Evolutionary conservation across 2,113 vertebrate genomes (phyloP), one percentile per base, ranked within the genome.

Genomic region (Saguinus imperator): DNA sequence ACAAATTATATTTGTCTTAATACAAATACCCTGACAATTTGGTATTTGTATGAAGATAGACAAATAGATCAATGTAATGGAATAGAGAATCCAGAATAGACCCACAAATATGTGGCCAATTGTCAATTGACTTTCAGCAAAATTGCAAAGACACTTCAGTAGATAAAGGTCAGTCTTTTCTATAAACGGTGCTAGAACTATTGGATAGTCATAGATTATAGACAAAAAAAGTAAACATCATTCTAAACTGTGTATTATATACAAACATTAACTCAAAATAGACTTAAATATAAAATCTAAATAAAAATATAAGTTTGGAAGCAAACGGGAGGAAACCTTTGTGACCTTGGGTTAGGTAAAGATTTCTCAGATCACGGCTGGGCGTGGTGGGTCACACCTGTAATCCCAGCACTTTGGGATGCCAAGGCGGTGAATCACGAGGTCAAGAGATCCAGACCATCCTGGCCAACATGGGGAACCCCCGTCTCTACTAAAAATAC

Each of bases 191-290:
- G n/a, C 35, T 64, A n/a, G 6, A 86, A 40, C 72, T 77, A 45
- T n/a, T 86, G 57, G 32, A 68, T 57, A 57, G 23, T 50, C 12
- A 76, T 85, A 77, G n/a, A 32, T 64, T 64, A 32, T 14, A 64
- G 27, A 64, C 27, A 25, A 83, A 75, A 77, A 77, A 90, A 68
- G n/a, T 66, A 77, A 94, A 77, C 37, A 68, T 68, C 45, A 57
- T 85, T 40, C 58, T 29, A 85, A 77, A 90, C 18, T 37, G 70
- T 90, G 48, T 16, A 77, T 45, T 37, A 68, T 37, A 68, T 50
- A 57, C 37, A 77, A 90, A 84, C 84, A 76, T 83, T 84, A 90
- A 89, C 57, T 84, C 45, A 77, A 77, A 75, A 45, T 32, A 90
- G 87, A 37, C 45, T 32, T 82, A 73, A 79, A 89, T 40, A 85